phyloP scores from a whole-genome alignment of 2,113 vertebrate species.

The Blennius ocellaris region DNA sequence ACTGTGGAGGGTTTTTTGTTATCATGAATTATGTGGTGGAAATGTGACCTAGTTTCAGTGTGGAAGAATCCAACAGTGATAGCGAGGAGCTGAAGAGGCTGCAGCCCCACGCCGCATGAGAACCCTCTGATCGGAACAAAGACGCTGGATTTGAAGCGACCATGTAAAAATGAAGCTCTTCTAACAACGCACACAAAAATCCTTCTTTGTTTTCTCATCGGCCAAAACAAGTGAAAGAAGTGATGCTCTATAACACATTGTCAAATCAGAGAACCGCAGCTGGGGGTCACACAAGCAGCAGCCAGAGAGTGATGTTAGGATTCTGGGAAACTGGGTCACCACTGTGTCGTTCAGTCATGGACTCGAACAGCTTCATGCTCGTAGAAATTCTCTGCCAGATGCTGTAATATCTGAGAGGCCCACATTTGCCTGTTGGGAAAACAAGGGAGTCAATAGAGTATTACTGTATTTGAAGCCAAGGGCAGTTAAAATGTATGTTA shows the following conservation, averaged over 20 bases:
- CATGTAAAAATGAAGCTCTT: not conserved
- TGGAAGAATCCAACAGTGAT: conserved; percentile 19
- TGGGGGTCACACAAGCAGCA: conserved; percentile 35
- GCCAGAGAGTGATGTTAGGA: conserved; percentile 52
- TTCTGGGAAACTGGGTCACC: conserved; percentile 71
- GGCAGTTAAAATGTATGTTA: no score
- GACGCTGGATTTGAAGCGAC: conserved; percentile 12
- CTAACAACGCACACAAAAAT: not conserved
- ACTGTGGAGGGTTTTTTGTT: conserved; percentile 15
- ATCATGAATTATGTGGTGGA: conserved; percentile 54
- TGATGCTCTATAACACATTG: not conserved
- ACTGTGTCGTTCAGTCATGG: conserved; percentile 44
- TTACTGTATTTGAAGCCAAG: no score
- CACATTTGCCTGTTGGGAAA: not conserved
- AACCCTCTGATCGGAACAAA: not conserved
- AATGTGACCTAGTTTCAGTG: conserved; percentile 68
- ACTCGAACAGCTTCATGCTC: conserved; percentile 53
- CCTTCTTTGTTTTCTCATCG: not conserved
- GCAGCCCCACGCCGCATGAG: conserved; percentile 1
- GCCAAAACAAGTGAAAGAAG: not conserved
- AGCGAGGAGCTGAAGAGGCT: conserved; percentile 15
- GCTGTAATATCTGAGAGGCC: conserved; percentile 28
- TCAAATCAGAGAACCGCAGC: conserved; percentile 4
- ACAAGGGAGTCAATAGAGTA: not conserved
- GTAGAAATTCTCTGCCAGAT: conserved; percentile 41